phyloP scores from a whole-genome alignment of 2,113 vertebrate genomes.

The Ctenomys sociabilis region DNA sequence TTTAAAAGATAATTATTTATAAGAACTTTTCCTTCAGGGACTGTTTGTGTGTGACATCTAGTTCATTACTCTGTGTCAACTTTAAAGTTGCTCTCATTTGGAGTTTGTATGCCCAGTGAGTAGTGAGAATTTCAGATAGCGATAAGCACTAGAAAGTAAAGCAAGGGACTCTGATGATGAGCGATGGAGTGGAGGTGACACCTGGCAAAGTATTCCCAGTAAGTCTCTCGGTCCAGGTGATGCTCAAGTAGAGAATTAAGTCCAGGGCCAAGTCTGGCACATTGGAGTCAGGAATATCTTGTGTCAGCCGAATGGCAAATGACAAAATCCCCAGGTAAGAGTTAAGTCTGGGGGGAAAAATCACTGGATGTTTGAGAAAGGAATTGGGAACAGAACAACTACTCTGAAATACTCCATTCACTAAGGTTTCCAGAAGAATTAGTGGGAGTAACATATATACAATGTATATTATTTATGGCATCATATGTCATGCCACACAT shows the following conservation, averaged over 20 bases:
- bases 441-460: background rate
- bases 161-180: too few species aligned
- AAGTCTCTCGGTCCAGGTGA: background rate
- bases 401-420: background rate
- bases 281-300: background rate
- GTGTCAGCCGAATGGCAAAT: background rate
- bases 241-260: background rate
- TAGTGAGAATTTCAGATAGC: background rate
- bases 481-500: background rate
- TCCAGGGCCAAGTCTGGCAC: background rate
- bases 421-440: background rate
- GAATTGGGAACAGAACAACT: background rate
- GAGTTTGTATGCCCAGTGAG: background rate
- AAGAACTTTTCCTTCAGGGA: background rate
- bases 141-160: background rate
- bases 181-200: background rate
- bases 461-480: background rate
- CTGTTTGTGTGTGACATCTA: background rate
- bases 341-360: background rate
- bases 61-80: constrained; percentile 18
- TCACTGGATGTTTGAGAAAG: background rate
- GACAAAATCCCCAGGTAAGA: background rate
- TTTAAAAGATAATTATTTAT: constrained; percentile 5
- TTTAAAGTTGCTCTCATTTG: background rate
- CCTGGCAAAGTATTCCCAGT: background rate